These are phyloP conservation scores for Neoniphon sammara DNA, from an alignment of 2,797 vertebrate genomes.

Conservation along the genomic window DNA sequence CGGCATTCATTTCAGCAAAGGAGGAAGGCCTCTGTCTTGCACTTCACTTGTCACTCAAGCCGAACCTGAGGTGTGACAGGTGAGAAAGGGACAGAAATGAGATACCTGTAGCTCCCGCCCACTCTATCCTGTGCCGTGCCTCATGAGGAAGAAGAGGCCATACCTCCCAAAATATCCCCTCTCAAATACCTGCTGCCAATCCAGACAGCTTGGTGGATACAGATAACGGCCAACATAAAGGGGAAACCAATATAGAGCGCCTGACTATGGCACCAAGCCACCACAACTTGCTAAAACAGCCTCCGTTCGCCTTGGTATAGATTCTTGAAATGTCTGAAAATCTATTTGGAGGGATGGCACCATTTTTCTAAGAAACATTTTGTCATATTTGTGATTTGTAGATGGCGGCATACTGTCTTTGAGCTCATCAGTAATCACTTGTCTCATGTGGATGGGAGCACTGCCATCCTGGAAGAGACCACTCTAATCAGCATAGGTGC, in stretches of 20 bases:
- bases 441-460: constrained; percentile 63
- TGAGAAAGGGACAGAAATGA: constrained; percentile 70
- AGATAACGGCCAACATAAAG: constrained; percentile 48
- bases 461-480: constrained; percentile 60
- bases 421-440: constrained; percentile 70
- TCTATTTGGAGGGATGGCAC: background rate
- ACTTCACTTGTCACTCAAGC: constrained; percentile 60
- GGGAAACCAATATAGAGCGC: constrained; percentile 31
- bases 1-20: constrained; percentile 15
- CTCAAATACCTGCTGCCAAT: constrained; percentile 46
- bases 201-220: constrained; percentile 45
- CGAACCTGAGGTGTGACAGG: constrained; percentile 71
- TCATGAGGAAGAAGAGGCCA: constrained; percentile 43
- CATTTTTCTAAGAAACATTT: constrained; percentile 61
- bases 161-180: constrained; percentile 46
- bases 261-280: constrained; percentile 32
- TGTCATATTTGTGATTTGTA: constrained; percentile 64
- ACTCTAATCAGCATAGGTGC: constrained; percentile 62
- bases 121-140: constrained; percentile 23
- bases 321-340: constrained; percentile 46
- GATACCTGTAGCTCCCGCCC: constrained; percentile 64
- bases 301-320: constrained; percentile 23
- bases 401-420: constrained; percentile 72
- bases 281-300: constrained; percentile 44
- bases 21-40: constrained; percentile 30